Evolutionary conservation across 2,797 vertebrate species (phyloP), one percentile per base, ranked within the genome.

Genomic region (Pseudocheirus occidentalis): DNA sequence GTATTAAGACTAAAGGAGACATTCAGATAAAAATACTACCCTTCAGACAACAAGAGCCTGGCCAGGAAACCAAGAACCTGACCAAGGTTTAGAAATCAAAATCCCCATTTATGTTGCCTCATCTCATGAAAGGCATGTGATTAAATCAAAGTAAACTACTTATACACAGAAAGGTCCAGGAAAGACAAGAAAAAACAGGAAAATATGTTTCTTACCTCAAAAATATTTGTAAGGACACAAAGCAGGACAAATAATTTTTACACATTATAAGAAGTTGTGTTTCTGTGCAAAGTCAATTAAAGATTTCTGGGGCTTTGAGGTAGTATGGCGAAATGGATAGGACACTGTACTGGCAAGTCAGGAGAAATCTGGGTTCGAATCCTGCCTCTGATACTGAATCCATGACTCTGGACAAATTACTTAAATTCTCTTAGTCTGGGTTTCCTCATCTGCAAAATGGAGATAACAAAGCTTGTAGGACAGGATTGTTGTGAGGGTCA

Each of bases 251-350:
- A 87, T 53, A 57, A 57, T 50, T 81, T 46, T 81, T 21, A 52
- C 91, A 57, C 10, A 3, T 90, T 90, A 90, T 16, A 62, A 93
- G 62, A 95, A 95, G 31, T 9, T 95, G 66, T 58, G 53, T 97
- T 95, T 93, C 73, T 93, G 40, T 56, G 50, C n/a, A 91, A 81
- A 87, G 91, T 62, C 54, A 90, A 81, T 55, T 89, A 94, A 54
- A 58, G 56, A 62, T 91, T 55, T 94, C n/a, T 53, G 40, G 1
- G 46, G 90, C 18, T 94, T 92, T 73, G 34, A 73, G 34, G 5
- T 40, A n/a, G 16, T 73, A 40, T 73, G 31, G 59, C 2, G 21
- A 2, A n/a, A 40, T 40, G 6, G 34, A 73, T 73, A n/a, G n/a
- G 16, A 34, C 18, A 1, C 16, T n/a, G 62, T 66, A 66, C 62